Base-by-base conservation (phyloP, 2,888 invertebrate genomes). In the Petrolisthes cinctipes region DNA sequence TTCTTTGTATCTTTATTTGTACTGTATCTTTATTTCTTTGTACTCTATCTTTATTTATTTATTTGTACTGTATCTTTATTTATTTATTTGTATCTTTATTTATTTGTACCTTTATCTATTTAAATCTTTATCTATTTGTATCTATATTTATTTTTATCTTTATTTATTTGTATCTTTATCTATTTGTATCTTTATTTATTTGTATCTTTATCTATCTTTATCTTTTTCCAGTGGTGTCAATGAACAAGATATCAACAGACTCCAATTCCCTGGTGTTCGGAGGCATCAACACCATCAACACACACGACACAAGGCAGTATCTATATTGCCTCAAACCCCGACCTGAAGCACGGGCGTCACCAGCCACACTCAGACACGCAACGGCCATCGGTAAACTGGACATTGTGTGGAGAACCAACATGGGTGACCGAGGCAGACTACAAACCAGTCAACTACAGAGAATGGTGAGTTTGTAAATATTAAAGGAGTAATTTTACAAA, bases 331-430 rank as follows among this genome's bases (percentile, higher is more conserved):
- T 99, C 82, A 95, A 96, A 83, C 98, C 98, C 5, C 95, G 95
- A 92, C 95, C 95, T 83, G 96, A 95, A 92, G 94, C 96, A 90
- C 94, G 95, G 14, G 95, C 95, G 85, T 96, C 97, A 93, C 95
- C 96, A 20, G 96, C 96, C 92, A 94, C 96, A 87, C 94, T 98
- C 91, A 95, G 96, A 91, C 95, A 96, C 90, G 96, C 97, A 14
- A 97, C 96, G 84, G 80, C 89, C n/a, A 97, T 99, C 92, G 99
- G 99, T 3, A 99, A 99, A 93, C 94, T 99, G 85, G 99, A 99
- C 93, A 99, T 99, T 92, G 97, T 98, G 11, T 99, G 99, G 99
- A 95, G 98, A 91, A 98, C 98, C 57, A 97, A 97, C 93, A 95
- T 99, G 92, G 99, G 99, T 37, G 99, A 99, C 94, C 95, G 97